phyloP scores from a whole-genome alignment of 2,113 vertebrate species.

The Hydropotes inermis region DNA sequence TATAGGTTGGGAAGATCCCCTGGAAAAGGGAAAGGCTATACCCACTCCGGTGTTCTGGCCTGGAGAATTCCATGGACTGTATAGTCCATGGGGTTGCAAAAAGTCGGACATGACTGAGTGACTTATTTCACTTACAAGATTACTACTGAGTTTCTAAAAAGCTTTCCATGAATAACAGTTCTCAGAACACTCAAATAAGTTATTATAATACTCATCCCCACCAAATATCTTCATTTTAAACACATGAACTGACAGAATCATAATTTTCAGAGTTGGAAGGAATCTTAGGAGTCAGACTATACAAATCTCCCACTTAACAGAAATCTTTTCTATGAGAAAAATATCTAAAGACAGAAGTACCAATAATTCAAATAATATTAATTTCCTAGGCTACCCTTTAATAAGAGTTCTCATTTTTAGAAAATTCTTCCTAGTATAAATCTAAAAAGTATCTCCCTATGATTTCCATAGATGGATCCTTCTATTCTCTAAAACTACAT shows the following conservation, averaged over 20 bases:
- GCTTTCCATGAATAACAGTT: not conserved
- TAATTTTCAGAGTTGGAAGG: conserved; percentile 2
- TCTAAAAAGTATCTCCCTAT: not conserved
- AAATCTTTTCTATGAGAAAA: conserved; percentile 4
- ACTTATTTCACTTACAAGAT: not conserved
- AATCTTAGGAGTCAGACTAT: not conserved
- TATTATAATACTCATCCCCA: conserved; percentile 20
- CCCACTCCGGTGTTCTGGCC: not conserved
- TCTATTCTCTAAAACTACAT: conserved; percentile 14
- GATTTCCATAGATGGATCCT: not conserved
- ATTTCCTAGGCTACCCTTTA: not conserved
- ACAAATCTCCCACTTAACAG: not conserved
- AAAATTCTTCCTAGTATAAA: conserved; percentile 13
- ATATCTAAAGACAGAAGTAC: not conserved
- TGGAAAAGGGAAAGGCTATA: not conserved
- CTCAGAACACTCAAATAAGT: not conserved
- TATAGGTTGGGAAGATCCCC: not conserved
- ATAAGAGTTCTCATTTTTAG: not conserved
- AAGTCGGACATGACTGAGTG: not conserved
- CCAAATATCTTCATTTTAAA: conserved; percentile 3
- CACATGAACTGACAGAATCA: not conserved
- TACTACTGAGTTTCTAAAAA: not conserved
- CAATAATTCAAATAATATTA: conserved; percentile 9
- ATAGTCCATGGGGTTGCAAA: not conserved
- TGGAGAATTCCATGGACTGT: not conserved